These are phyloP conservation scores for Neelides folsomi DNA, from an alignment of 2,888 invertebrate species.

Conservation along the genomic window DNA sequence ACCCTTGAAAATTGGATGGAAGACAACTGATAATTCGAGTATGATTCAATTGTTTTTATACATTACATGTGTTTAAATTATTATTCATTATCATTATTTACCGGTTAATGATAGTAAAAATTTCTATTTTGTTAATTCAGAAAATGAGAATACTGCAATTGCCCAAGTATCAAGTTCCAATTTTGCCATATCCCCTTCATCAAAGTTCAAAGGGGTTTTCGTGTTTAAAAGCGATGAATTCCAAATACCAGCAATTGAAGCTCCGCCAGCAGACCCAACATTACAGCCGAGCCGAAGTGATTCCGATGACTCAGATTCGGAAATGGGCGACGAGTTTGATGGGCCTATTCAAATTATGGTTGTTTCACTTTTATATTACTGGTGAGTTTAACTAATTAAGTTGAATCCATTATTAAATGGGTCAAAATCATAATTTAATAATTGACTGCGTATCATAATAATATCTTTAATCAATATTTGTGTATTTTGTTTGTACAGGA, in stretches of 20 bases:
- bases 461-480: too few relatives aligned
- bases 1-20: slow-evolving; percentile 22
- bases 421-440: too few relatives aligned
- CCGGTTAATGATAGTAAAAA: background rate
- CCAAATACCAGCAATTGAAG: slow-evolving; percentile 1
- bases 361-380: slow-evolving; percentile 66
- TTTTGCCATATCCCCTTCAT: background rate
- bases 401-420: too few relatives aligned
- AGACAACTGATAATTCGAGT: slow-evolving; percentile 8
- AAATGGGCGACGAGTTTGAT: slow-evolving; percentile 32
- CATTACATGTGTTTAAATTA: background rate
- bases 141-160: background rate
- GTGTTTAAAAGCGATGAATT: slow-evolving; percentile 46
- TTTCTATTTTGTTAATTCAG: background rate
- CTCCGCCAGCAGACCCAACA: background rate
- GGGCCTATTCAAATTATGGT: slow-evolving; percentile 56
- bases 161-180: background rate
- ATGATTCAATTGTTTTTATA: background rate
- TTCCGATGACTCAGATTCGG: slow-evolving; percentile 41
- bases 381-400: too few relatives aligned
- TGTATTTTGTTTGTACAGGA: slow-evolving; percentile 42
- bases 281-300: slow-evolving; percentile 22
- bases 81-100: background rate
- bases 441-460: too few relatives aligned
- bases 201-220: slow-evolving; percentile 49